These are phyloP conservation scores for Leuctra nigra DNA, from an alignment of 2,888 invertebrate genomes.

Conservation along the genomic window DNA sequence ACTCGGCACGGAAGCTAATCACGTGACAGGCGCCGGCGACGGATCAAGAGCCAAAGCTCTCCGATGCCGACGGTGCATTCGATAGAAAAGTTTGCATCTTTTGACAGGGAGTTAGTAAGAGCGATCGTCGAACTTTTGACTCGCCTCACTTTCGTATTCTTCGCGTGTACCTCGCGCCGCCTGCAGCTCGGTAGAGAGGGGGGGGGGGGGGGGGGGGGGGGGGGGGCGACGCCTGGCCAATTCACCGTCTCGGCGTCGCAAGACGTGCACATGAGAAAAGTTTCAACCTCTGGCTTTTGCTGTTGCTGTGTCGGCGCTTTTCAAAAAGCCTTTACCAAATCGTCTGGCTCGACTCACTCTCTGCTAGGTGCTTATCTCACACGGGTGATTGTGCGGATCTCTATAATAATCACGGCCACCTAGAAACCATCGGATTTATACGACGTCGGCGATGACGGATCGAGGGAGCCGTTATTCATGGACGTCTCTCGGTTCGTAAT, in stretches of 20 bases:
- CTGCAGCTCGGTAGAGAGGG: background rate
- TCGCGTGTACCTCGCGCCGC: background rate
- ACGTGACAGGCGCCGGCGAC: background rate
- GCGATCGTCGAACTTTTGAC: conserved; percentile 9
- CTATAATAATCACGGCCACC: too few relatives aligned
- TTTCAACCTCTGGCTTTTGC: conserved; percentile 22
- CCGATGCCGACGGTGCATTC: background rate
- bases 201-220: background rate
- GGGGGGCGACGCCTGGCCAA: background rate
- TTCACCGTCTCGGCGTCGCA: background rate
- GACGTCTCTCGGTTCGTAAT: background rate
- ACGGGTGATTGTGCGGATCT: too few relatives aligned
- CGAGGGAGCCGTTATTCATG: too few relatives aligned
- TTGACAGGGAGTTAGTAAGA: background rate
- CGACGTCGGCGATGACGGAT: too few relatives aligned
- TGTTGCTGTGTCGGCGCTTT: conserved; percentile 16
- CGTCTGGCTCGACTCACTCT: background rate
- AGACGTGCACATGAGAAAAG: conserved; percentile 22
- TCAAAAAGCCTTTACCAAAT: conserved; percentile 6
- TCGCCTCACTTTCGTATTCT: conserved; percentile 14
- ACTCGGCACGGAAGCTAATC: background rate
- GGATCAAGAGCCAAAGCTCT: background rate
- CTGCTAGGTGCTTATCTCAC: background rate
- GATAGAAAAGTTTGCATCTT: conserved; percentile 17
- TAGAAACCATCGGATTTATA: too few relatives aligned